These are phyloP conservation scores for Todiramphus chloris DNA, from an alignment of 2,113 vertebrate species.

Conservation along the genomic window DNA sequence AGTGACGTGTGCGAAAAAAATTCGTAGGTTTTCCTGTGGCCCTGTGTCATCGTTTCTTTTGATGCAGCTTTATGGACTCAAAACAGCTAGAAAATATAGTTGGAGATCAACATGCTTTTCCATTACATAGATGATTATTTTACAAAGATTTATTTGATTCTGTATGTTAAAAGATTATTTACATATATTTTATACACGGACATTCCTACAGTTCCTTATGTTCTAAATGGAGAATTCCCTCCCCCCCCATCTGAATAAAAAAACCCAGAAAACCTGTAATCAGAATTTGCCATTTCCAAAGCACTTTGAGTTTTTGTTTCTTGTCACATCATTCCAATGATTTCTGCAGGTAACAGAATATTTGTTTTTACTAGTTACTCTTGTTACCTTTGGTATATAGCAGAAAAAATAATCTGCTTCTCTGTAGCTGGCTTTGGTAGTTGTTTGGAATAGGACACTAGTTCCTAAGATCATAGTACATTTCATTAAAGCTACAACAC, in stretches of 20 bases:
- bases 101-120: background rate
- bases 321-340: accelerated
- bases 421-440: background rate
- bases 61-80: background rate
- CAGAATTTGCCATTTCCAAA: background rate
- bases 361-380: background rate
- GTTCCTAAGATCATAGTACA: accelerated
- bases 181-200: background rate
- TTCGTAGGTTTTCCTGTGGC: accelerated
- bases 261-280: background rate
- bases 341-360: background rate
- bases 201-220: background rate
- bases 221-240: background rate
- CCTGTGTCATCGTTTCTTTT: background rate
- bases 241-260: background rate
- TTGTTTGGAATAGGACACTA: background rate
- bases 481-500: background rate
- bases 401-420: background rate
- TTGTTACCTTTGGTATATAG: background rate
- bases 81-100: background rate
- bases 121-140: background rate
- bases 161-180: background rate
- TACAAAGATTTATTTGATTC: background rate
- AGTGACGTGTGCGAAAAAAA: background rate
- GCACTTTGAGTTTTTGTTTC: background rate